Evolutionary conservation across 2,797 vertebrate genomes (phyloP), one percentile per base, ranked within the genome.

Genomic region (Uromys caudimaculatus): DNA sequence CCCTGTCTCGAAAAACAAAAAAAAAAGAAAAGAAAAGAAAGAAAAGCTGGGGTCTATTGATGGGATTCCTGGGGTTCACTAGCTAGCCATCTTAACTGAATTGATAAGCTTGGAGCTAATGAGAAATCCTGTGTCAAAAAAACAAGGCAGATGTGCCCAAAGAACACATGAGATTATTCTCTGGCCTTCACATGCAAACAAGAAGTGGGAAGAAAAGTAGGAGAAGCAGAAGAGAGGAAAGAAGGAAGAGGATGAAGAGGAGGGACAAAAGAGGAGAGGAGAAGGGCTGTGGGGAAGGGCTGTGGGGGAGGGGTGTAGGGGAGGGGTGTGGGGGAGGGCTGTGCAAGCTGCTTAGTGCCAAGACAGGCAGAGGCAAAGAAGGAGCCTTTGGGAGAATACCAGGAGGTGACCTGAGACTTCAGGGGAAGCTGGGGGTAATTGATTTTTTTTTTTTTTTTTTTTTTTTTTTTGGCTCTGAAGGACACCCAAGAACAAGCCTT

Each of bases 371-470:
- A 16, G 21, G 44, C 17, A 21, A 11, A 77, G 41, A 14, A 47
- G 41, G 23, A 0, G 3, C 21, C 9, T 1, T 6, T 6, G 29
- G 41, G 4, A 23, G 47, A 47, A 27, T 1, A 24, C 64, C 52
- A 9, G 60, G 76, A 47, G 67, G 69, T 16, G 2, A 47, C 69
- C 14, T 7, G 32, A 21, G 35, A 44, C 73, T 41, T 56, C 23
- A 11, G 5, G 6, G 29, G 27, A 38, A 24, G 44, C 35, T 21
- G 44, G 14, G n/a, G 24, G 38, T 6, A 38, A 38, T 24, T 86
- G 64, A 62, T 27, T n/a, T 17, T 38, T 41, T 17, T 13, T 23
- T 13, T 5, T 38, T 56, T 41, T 73, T n/a, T n/a, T n/a, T n/a
- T 27, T n/a, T 17, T 38, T 41, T 56, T 10, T 24, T n/a, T 21